phyloP scores from a whole-genome alignment of 2,797 vertebrate species.

The Onychomys torridus region DNA sequence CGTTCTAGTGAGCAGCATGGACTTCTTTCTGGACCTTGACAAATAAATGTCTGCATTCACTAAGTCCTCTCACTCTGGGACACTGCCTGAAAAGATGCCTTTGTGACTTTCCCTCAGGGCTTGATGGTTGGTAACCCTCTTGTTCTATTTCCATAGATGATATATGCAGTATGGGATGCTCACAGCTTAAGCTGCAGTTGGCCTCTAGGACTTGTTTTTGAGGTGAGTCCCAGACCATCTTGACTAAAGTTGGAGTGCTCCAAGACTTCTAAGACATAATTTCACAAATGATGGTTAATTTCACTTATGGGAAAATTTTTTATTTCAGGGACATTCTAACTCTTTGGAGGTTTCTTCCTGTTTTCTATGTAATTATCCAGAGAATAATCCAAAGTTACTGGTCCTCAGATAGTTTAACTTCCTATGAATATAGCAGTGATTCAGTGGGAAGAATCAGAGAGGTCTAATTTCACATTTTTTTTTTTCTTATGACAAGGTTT shows the following conservation, averaged over 20 bases:
- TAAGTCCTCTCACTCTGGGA: not conserved
- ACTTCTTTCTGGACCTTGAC: not conserved
- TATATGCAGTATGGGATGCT: not conserved
- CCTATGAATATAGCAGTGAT: not conserved
- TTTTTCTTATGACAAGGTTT: not conserved
- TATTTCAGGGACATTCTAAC: conserved; percentile 24
- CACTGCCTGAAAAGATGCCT: not conserved
- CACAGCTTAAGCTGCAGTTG: not conserved
- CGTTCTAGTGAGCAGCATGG: not conserved
- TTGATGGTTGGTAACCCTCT: not conserved
- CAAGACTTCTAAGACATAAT: not conserved
- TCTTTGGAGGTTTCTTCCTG: not conserved
- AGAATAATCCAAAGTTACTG: conserved; percentile 36
- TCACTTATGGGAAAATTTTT: conserved; percentile 37
- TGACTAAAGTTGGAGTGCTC: not conserved
- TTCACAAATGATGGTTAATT: conserved; percentile 51
- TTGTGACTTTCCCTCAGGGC: not conserved
- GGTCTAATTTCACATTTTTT: not conserved
- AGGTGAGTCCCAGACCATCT: not conserved
- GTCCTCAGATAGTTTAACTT: conserved; percentile 14
- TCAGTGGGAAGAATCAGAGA: conserved; percentile 3
- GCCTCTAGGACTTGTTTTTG: not conserved
- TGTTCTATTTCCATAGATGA: not conserved
- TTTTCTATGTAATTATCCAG: not conserved
- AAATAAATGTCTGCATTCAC: not conserved